These are phyloP conservation scores for Thymelicus lineola DNA, from an alignment of 2,888 invertebrate genomes.

Conservation along the genomic window DNA sequence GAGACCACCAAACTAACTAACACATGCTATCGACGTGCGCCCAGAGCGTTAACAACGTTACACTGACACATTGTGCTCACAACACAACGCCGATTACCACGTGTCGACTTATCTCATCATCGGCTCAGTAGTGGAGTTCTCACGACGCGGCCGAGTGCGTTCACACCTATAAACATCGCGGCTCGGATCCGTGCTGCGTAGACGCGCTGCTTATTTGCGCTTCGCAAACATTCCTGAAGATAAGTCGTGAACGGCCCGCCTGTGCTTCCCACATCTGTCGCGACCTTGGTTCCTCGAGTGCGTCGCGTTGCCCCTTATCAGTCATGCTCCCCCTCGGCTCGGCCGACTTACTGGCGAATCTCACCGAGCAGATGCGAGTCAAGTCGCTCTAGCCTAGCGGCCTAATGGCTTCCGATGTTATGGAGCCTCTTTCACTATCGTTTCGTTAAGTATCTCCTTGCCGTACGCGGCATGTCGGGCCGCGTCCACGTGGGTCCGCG, in stretches of 20 bases:
- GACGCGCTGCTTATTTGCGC: conserved; percentile 73
- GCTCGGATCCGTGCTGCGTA: conserved; percentile 54
- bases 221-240: conserved; percentile 74
- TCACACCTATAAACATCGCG: conserved; percentile 72
- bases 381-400: conserved; percentile 43
- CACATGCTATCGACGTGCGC: conserved; percentile 15
- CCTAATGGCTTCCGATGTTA: conserved; percentile 15
- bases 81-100: conserved; percentile 61
- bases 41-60: conserved; percentile 51
- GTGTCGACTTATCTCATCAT: conserved; percentile 68
- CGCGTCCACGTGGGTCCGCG: conserved; percentile 61
- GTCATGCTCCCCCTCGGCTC: conserved; percentile 70
- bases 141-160: conserved; percentile 72
- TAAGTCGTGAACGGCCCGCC: conserved; percentile 76
- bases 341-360: conserved; percentile 68
- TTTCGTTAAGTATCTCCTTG: conserved; percentile 51
- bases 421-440: conserved; percentile 64
- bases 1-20: conserved; percentile 36
- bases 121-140: conserved; percentile 67
- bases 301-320: conserved; percentile 81
- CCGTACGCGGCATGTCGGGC: conserved; percentile 34
- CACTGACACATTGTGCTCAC: conserved; percentile 58
- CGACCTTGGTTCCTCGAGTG: conserved; percentile 79
- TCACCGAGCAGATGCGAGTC: conserved; percentile 62
- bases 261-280: conserved; percentile 83